Percentiles rank a stretch among this genome's conserved stretches.
Evolutionary conservation across 2,113 vertebrate genomes (phyloP).

Genomic region (Ceuthmochares aereus): DNA sequence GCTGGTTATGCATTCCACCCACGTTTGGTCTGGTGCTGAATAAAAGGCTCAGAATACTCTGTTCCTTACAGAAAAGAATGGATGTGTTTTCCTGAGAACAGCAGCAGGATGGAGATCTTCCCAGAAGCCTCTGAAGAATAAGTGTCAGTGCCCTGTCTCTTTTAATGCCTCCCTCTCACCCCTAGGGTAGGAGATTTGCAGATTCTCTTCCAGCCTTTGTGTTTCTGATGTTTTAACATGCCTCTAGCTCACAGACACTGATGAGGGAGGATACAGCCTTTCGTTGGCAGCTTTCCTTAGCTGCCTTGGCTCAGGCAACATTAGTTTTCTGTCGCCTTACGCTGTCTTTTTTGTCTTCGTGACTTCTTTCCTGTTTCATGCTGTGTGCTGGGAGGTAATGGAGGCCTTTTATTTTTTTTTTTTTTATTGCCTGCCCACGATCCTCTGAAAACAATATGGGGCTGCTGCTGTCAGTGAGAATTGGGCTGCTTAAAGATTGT

Average conservation of each 20-base stretch:
- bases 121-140: neutral
- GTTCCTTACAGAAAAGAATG: neutral
- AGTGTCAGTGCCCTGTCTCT: neutral
- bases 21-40: neutral
- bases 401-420: neutral
- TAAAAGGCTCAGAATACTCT: neutral
- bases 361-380: fast-evolving
- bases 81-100: neutral
- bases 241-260: fast-evolving
- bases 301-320: neutral
- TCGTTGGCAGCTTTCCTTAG: neutral
- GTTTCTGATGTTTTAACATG: neutral
- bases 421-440: neutral
- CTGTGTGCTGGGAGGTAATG: neutral
- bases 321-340: neutral
- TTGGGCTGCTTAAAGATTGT: neutral
- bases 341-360: neutral
- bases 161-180: neutral
- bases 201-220: neutral
- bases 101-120: conserved; percentile 1
- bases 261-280: neutral
- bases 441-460: neutral
- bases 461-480: neutral
- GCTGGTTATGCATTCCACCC: neutral
- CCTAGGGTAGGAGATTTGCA: neutral